These are phyloP conservation scores for Eumerus sabulonum DNA, from an alignment of 2,888 invertebrate species.

Conservation along the genomic window DNA sequence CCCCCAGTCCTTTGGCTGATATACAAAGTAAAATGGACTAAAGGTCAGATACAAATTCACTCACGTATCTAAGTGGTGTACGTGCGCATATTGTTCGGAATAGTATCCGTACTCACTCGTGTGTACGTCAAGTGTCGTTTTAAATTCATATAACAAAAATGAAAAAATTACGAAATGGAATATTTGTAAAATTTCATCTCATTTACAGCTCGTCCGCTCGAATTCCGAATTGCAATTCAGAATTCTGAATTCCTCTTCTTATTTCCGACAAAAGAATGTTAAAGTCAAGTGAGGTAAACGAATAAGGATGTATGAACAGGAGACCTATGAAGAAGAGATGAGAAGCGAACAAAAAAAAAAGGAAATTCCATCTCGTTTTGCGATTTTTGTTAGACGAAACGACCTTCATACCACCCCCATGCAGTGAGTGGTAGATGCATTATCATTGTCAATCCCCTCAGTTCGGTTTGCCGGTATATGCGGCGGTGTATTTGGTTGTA, in stretches of 20 bases:
- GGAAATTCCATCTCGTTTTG: slow-evolving; percentile 11
- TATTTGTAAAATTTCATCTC: slow-evolving; percentile 50
- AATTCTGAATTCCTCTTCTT: not conserved
- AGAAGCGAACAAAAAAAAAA: not conserved
- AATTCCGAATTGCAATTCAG: slow-evolving; percentile 7
- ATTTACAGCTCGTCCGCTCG: slow-evolving; percentile 37
- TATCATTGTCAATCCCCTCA: slow-evolving; percentile 8
- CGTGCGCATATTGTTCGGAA: no score
- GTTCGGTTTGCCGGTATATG: not conserved
- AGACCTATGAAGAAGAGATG: slow-evolving; percentile 44
- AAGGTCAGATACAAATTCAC: slow-evolving; percentile 8
- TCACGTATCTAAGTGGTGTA: slow-evolving; percentile 1
- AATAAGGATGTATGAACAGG: slow-evolving; percentile 14
- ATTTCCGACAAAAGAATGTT: slow-evolving; percentile 25
- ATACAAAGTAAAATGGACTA: slow-evolving; percentile 16
- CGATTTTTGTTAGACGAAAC: slow-evolving; percentile 29
- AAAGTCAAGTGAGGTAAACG: slow-evolving; percentile 31
- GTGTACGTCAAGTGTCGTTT: slow-evolving; percentile 48
- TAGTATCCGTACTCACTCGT: not conserved
- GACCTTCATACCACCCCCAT: slow-evolving; percentile 52
- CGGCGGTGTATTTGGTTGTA: no score
- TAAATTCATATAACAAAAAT: slow-evolving; percentile 17
- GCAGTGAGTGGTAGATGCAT: slow-evolving; percentile 11
- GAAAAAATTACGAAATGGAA: not conserved
- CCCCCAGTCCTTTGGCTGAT: no score